phyloP scores from a whole-genome alignment of 2,888 invertebrate genomes.

The Mythimna vitellina region DNA sequence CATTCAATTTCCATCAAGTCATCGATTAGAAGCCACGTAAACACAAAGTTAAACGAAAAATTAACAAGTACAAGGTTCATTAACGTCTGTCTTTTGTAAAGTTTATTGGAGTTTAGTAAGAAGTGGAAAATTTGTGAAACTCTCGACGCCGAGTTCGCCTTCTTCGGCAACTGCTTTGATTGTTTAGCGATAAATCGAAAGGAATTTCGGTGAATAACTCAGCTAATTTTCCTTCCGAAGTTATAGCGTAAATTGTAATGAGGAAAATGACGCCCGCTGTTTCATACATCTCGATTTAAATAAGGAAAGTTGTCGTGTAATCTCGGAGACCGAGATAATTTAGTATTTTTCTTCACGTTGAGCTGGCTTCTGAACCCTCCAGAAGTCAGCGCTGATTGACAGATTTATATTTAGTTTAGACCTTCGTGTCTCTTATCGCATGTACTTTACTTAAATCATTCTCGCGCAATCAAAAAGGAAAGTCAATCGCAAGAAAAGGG shows the following conservation, averaged over 20 bases:
- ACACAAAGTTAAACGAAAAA: slow-evolving; percentile 77
- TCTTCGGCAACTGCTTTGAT: slow-evolving; percentile 70
- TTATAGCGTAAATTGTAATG: slow-evolving; percentile 75
- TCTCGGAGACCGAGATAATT: slow-evolving; percentile 24
- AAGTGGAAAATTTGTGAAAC: slow-evolving; percentile 69
- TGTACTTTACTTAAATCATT: slow-evolving; percentile 27
- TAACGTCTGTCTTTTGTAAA: slow-evolving; percentile 80
- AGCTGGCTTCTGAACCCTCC: neutral
- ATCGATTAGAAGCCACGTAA: slow-evolving; percentile 76
- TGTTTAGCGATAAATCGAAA: slow-evolving; percentile 81
- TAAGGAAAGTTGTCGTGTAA: slow-evolving; percentile 18
- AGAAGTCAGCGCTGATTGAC: slow-evolving; percentile 7
- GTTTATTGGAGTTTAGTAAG: slow-evolving; percentile 69
- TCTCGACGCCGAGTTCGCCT: slow-evolving; percentile 58
- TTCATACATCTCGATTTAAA: slow-evolving; percentile 48
- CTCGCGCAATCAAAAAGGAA: slow-evolving; percentile 15
- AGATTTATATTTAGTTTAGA: slow-evolving; percentile 14
- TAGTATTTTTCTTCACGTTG: slow-evolving; percentile 19
- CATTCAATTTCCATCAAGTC: slow-evolving; percentile 68
- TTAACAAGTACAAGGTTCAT: slow-evolving; percentile 81
- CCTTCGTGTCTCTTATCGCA: slow-evolving; percentile 7
- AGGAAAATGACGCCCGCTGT: slow-evolving; percentile 69
- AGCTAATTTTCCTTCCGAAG: slow-evolving; percentile 73
- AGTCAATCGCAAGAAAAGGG: slow-evolving; percentile 20
- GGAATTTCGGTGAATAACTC: slow-evolving; percentile 72